Conservation (phyloP, 2,888 invertebrate genomes). For the Hirtodrosophila alboralis region DNA sequence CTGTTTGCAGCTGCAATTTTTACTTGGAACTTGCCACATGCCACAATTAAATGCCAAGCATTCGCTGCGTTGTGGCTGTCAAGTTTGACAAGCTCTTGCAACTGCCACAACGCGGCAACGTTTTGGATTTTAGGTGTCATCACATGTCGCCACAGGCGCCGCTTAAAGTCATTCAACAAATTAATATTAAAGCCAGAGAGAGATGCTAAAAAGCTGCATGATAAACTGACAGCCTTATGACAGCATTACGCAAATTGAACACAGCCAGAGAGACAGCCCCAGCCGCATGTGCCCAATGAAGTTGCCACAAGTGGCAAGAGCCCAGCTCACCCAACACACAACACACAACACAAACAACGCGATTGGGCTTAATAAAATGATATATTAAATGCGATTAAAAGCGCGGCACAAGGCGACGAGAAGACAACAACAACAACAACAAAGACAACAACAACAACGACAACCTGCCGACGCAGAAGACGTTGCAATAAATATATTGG, state of each 20-base stretch:
- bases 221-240: constrained; percentile 78
- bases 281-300: constrained; percentile 10
- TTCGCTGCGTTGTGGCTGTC: constrained; percentile 45
- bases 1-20: constrained; percentile 50
- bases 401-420: constrained; percentile 47
- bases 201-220: constrained; percentile 56
- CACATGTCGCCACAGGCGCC: constrained; percentile 59
- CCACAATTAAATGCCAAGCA: constrained; percentile 68
- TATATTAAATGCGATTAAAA: constrained; percentile 79
- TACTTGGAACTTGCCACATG: constrained; percentile 58
- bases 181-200: constrained; percentile 32
- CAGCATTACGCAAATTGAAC: constrained; percentile 76
- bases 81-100: constrained; percentile 3
- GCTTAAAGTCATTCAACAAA: constrained; percentile 41
- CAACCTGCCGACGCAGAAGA: constrained; percentile 25
- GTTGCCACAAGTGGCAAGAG: neutral
- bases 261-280: constrained; percentile 57
- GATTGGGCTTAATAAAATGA: constrained; percentile 77
- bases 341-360: too few species aligned
- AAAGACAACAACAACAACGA: constrained; percentile 10
- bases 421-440: constrained; percentile 28
- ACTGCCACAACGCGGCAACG: neutral
- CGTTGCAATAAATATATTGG: constrained; percentile 73
- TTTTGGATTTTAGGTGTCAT: constrained; percentile 53
- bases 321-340: constrained; percentile 25